Evolutionary conservation across 1,140 invertebrate species (phyloP), one percentile per base, ranked within the genome.

Genomic region (Rhyzopertha dominica): DNA sequence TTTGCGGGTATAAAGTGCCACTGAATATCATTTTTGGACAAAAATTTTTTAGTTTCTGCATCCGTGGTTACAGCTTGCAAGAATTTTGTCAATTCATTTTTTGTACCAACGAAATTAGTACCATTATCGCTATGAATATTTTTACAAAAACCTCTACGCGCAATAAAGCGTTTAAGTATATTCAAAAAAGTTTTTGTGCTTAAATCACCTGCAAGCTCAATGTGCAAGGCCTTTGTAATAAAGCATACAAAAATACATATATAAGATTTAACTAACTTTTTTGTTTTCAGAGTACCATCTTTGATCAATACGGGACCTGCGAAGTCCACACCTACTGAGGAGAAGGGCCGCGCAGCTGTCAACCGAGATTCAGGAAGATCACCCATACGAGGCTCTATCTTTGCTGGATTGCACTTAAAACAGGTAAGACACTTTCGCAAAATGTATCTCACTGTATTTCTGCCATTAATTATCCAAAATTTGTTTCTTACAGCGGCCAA

Each of bases 201-300:
- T 5, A 54, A 22, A 32, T 51, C 40, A 18, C 36, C 31, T 3
- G 56, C 47, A 1, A 58, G 16, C 22, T 65, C 61, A 2, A 65
- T 19, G 28, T 66, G 59, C 13, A 63, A 38, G 7, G 58, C 54
- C 20, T 53, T 59, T 5, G 54, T 53, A 35, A 44, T 59, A 26
- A 52, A 35, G 26, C 68, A 69, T 0, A 61, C 59, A 25, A 70
- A 70, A 4, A 74, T 8, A 2, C 51, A 61, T 2, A 63, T 51
- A 35, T 62, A 70, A 5, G 43, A 34, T 43, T 69, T 69, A 16
- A 41, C 48, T 5, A 37, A 28, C 43, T 26, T 28, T 29, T 5
- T 43, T 24, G 23, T 19, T 2, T 39, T 24, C 4, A 24, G 14
- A 4, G 4, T n/a, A 5, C 14, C 9, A 9, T 43, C 38, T 31